phyloP scores from a whole-genome alignment of 2,888 invertebrate genomes.

The Chrysopilus asiliformis region DNA sequence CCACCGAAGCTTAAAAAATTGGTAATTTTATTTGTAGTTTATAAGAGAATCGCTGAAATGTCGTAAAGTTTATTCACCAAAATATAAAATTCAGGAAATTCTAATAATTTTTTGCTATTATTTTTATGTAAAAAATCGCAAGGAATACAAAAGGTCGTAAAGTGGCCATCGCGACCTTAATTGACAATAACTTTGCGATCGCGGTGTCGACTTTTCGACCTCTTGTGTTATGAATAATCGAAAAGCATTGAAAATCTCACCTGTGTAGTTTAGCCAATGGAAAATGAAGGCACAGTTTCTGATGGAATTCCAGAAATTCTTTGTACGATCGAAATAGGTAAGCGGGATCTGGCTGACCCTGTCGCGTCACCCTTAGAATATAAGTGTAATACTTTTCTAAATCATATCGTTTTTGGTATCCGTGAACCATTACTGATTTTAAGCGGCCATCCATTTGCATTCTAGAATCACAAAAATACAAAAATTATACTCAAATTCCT shows the following conservation, averaged over 20 bases:
- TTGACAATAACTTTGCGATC: no score
- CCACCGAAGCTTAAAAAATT: slow-evolving; percentile 7
- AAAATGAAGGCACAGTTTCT: slow-evolving; percentile 83
- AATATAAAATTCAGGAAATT: no score
- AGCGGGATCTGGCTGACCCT: slow-evolving; percentile 72
- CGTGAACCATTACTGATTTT: slow-evolving; percentile 68
- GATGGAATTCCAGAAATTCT: slow-evolving; percentile 93
- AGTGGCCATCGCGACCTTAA: no score
- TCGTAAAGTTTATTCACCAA: no score
- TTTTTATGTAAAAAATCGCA: no score
- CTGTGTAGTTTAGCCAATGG: slow-evolving; percentile 83
- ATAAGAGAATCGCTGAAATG: no score
- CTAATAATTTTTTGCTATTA: no score
- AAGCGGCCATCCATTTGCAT: slow-evolving; percentile 83
- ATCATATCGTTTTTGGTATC: slow-evolving; percentile 89
- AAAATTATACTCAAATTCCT: slow-evolving; percentile 5
- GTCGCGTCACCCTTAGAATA: slow-evolving; percentile 68
- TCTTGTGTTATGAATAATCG: neutral
- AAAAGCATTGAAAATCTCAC: slow-evolving; percentile 39
- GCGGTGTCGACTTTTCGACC: no score
- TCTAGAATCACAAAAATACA: slow-evolving; percentile 37
- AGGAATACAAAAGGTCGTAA: no score
- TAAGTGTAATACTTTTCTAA: slow-evolving; percentile 97
- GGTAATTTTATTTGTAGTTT: no score
- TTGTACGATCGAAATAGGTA: slow-evolving; percentile 89